Percentiles rank a stretch among this genome's conserved stretches.
Evolutionary conservation across 2,888 invertebrate genomes (phyloP).

Genomic region (Ecdyonurus torrentis): DNA sequence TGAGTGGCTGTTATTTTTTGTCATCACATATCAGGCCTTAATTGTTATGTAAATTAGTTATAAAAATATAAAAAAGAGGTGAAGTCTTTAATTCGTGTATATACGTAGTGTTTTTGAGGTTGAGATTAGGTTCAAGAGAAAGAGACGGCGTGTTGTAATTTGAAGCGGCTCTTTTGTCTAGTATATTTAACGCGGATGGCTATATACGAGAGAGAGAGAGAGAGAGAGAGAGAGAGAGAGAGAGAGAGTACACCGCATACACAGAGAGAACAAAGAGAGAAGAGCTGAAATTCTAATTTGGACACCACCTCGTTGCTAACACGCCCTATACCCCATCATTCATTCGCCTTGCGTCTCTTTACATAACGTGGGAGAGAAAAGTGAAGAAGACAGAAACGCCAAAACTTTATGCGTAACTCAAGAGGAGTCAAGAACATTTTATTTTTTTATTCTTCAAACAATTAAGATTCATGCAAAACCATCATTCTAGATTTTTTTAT

Average conservation of each 20-base stretch:
- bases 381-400: background rate
- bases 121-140: background rate
- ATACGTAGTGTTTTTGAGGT: background rate
- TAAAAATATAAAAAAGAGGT: background rate
- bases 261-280: background rate
- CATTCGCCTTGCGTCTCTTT: background rate
- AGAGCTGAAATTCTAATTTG: background rate
- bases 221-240: conserved; percentile 8
- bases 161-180: background rate
- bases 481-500: too few relatives aligned
- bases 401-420: background rate
- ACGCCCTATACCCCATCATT: background rate
- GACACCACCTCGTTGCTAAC: background rate
- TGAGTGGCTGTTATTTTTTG: too few relatives aligned
- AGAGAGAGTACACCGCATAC: background rate
- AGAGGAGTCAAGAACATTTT: background rate
- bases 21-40: too few relatives aligned
- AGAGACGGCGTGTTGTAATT: conserved; percentile 4
- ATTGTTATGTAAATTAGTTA: background rate
- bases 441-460: background rate
- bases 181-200: background rate
- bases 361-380: background rate
- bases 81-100: background rate
- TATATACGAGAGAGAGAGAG: conserved; percentile 8
- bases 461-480: too few relatives aligned